Percentiles rank a stretch among this genome's conserved stretches.
These are phyloP conservation scores for Mercenaria mercenaria DNA, from an alignment of 1,140 invertebrate species.

Conservation along the genomic window DNA sequence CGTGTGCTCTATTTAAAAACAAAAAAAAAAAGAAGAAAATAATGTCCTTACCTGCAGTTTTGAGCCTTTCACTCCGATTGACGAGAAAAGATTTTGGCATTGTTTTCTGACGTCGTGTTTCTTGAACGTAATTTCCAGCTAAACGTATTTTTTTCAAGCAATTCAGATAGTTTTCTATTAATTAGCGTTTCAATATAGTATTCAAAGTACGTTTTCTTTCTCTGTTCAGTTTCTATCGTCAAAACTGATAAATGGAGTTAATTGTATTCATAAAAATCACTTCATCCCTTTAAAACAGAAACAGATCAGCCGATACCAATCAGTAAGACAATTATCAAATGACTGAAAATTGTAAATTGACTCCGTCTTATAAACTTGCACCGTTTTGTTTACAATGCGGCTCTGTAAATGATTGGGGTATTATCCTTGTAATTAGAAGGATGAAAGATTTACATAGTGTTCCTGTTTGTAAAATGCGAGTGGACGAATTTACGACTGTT, in stretches of 20 bases:
- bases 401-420: conserved; percentile 1
- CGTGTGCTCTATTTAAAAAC: too few relatives aligned
- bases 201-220: too few relatives aligned
- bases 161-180: too few relatives aligned
- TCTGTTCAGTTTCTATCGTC: too few relatives aligned
- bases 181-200: too few relatives aligned
- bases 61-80: conserved; percentile 31
- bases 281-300: background rate
- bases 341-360: conserved; percentile 23
- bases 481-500: conserved; percentile 55
- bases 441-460: conserved; percentile 48
- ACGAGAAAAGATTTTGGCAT: conserved; percentile 60
- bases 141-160: too few relatives aligned
- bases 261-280: too few relatives aligned
- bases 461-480: conserved; percentile 32
- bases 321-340: conserved; percentile 27
- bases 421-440: conserved; percentile 52
- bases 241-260: too few relatives aligned
- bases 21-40: too few relatives aligned
- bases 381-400: conserved; percentile 39
- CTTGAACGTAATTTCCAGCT: too few relatives aligned
- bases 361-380: conserved; percentile 42
- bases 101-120: background rate
- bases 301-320: background rate
- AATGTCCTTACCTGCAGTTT: background rate